phyloP scores from a whole-genome alignment of 2,797 vertebrate species.

The Ptychobarbus kaznakovi region DNA sequence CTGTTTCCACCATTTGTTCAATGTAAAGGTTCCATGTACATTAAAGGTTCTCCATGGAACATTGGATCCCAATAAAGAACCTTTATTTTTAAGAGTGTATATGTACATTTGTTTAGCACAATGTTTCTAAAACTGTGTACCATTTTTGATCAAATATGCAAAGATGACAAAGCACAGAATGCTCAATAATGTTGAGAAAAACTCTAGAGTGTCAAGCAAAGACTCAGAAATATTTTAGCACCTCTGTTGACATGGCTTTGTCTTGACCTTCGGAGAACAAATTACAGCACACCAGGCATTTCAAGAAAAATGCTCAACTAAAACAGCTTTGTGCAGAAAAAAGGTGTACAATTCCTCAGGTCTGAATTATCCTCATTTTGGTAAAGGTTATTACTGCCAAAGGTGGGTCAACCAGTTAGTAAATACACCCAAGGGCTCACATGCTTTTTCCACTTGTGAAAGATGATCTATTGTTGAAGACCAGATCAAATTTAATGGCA shows the following conservation, averaged over 20 bases:
- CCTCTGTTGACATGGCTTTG: background rate
- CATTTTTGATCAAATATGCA: constrained; percentile 2
- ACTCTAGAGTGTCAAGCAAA: background rate
- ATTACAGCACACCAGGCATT: background rate
- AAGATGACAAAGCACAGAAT: background rate
- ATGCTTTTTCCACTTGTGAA: background rate
- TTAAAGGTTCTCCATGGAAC: background rate
- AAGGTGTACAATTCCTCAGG: background rate
- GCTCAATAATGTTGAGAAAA: background rate
- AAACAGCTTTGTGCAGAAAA: background rate
- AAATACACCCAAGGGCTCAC: background rate
- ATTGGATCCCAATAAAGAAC: background rate
- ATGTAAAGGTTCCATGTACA: background rate
- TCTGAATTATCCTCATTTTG: background rate
- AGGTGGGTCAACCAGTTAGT: background rate
- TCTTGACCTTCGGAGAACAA: background rate
- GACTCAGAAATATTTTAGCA: background rate
- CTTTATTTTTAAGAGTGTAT: background rate
- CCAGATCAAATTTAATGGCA: background rate
- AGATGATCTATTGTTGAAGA: background rate
- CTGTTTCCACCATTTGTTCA: background rate
- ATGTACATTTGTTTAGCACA: background rate
- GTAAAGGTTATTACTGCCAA: background rate
- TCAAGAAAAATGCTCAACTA: background rate
- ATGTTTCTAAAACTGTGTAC: background rate